These are phyloP conservation scores for Vanessa atalanta DNA, from an alignment of 1,140 invertebrate species.

Conservation along the genomic window DNA sequence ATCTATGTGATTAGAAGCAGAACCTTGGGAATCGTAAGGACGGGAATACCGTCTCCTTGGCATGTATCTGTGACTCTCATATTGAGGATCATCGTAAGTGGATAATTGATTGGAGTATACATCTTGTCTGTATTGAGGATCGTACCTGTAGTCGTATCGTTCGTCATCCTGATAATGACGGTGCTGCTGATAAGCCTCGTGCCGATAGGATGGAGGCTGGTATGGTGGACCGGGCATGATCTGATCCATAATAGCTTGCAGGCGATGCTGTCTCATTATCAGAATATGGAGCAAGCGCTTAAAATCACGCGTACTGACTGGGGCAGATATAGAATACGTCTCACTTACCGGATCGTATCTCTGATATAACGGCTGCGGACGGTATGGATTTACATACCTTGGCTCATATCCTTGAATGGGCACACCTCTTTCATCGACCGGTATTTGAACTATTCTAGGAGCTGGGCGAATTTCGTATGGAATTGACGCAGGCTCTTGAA, in stretches of 20 bases:
- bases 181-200: constrained; percentile 55
- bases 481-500: constrained; percentile 47
- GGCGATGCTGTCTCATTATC: constrained; percentile 79
- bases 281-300: constrained; percentile 82
- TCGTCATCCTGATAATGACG: constrained; percentile 66
- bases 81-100: constrained; percentile 68
- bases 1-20: constrained; percentile 79
- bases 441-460: constrained; percentile 63
- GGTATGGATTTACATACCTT: constrained; percentile 65
- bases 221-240: constrained; percentile 67
- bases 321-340: constrained; percentile 70
- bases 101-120: constrained; percentile 65
- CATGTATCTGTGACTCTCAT: constrained; percentile 74
- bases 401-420: constrained; percentile 69
- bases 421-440: constrained; percentile 69
- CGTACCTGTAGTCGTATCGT: constrained; percentile 67
- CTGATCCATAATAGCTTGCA: constrained; percentile 80
- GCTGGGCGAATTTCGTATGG: constrained; percentile 63
- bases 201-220: constrained; percentile 58
- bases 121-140: constrained; percentile 67
- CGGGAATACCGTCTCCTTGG: constrained; percentile 75
- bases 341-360: constrained; percentile 65
- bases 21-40: constrained; percentile 66
- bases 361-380: constrained; percentile 62
- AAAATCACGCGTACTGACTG: constrained; percentile 82